Base-by-base conservation (phyloP, 2,113 vertebrate species). In the Colius striatus region DNA sequence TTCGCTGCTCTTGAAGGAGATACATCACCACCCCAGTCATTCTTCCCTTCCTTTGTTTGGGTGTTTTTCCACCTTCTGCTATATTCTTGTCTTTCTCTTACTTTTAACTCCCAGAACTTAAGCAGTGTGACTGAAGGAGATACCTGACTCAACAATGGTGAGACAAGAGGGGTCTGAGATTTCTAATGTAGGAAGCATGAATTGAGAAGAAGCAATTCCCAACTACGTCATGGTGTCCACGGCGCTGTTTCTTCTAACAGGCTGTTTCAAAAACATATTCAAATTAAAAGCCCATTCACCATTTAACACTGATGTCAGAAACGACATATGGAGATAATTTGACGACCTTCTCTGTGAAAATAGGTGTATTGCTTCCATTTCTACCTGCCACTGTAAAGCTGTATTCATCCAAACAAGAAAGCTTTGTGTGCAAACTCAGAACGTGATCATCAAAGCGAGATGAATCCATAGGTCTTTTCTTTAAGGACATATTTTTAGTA, bases 61-160 rank as follows among this genome's bases (percentile, higher is more conserved):
- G 34, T 48, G 1, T 22, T 87, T 78, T 54, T 13, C 16, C 16
- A 36, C 16, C 21, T 29, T 58, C 19, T 12, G 6, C 36, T 47
- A 61, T 4, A 3, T 36, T 70, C 22, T 87, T 22, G 29, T 57
- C 29, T 71, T 65, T 66, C 45, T 67, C 57, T 68, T 29, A 19
- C 12, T 61, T 65, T 48, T 41, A 41, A 41, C 12, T 41, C 38
- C 38, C 12, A 41, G 19, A 58, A 5, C 27, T 53, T 45, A 13
- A 47, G 74, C 38, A 68, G 74, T 21, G 5, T 0, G 1, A 48
- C 54, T 5, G 10, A 61, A 80, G 57, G 29, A 63, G n/a, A 30
- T 1, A 15, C 4, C 34, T 51, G 32, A 45, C 2, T 53, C 75
- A 62, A 5, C 50, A 63, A 6, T 0, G 8, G 23, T 4, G n/a